These are phyloP conservation scores for Plestiodon gilberti DNA, from an alignment of 2,113 vertebrate species.

Conservation along the genomic window DNA sequence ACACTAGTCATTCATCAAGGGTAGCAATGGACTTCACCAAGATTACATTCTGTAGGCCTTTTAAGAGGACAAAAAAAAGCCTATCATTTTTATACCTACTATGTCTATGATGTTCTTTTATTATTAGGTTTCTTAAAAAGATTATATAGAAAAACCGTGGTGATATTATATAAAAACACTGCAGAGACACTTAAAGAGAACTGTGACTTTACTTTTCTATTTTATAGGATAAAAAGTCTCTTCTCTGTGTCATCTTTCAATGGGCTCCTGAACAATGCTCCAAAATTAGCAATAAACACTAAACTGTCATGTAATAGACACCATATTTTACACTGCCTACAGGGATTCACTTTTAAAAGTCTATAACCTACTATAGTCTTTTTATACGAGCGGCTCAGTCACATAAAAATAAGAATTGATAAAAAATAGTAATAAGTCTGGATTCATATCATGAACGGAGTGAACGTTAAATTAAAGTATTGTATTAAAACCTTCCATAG, in stretches of 20 bases:
- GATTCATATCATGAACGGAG: conserved; percentile 69
- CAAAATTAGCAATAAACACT: conserved; percentile 67
- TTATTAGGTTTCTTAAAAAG: conserved; percentile 46
- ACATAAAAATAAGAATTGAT: conserved; percentile 78
- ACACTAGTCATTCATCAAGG: conserved; percentile 73
- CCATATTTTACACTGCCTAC: conserved; percentile 68
- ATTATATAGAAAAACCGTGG: conserved; percentile 45
- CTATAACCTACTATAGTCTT: conserved; percentile 64
- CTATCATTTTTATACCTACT: conserved; percentile 18
- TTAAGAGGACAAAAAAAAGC: conserved; percentile 14
- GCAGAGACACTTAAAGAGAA: conserved; percentile 47
- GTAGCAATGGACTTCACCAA: conserved; percentile 68
- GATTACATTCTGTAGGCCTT: conserved; percentile 64
- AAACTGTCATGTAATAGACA: conserved; percentile 54
- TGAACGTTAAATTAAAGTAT: conserved; percentile 78
- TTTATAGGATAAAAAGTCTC: conserved; percentile 53
- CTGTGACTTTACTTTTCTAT: conserved; percentile 42
- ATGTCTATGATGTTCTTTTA: conserved; percentile 50
- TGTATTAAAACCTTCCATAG: conserved; percentile 73
- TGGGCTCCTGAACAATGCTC: conserved; percentile 60
- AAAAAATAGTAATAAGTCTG: conserved; percentile 76
- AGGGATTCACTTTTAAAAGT: conserved; percentile 69
- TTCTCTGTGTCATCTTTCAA: conserved; percentile 55
- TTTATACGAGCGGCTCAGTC: conserved; percentile 65
- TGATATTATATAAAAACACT: conserved; percentile 46